phyloP scores from a whole-genome alignment of 2,113 vertebrate species.

The Eira barbara region DNA sequence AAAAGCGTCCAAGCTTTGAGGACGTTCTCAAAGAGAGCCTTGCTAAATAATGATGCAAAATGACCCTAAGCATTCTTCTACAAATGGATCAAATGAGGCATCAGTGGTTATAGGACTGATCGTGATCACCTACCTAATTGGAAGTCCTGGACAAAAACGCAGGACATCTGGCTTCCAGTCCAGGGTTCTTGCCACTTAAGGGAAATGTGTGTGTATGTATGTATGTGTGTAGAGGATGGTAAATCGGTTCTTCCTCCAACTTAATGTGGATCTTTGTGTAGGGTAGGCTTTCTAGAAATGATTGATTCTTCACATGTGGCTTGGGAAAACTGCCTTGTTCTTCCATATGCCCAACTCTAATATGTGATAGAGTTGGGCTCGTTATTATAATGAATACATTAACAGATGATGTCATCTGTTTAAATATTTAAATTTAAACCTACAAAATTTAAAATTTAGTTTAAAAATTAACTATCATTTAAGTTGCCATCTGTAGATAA shows the following conservation, averaged over 20 bases:
- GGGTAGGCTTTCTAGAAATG: not conserved
- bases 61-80: not conserved
- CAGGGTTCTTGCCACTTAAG: not conserved
- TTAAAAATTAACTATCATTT: slow-evolving; percentile 67
- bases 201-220: not conserved
- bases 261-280: not conserved
- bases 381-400: not conserved
- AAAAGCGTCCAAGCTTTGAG: not conserved
- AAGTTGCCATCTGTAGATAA: slow-evolving; percentile 59
- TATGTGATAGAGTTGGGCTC: not conserved
- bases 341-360: not conserved
- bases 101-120: not conserved
- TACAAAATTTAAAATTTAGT: slow-evolving; percentile 46
- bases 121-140: not conserved
- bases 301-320: not conserved
- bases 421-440: slow-evolving; percentile 57
- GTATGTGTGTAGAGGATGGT: not conserved
- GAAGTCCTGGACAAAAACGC: not conserved
- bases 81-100: not conserved
- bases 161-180: not conserved
- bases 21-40: not conserved
- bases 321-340: not conserved
- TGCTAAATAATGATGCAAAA: not conserved
- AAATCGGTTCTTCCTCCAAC: not conserved
- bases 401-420: slow-evolving; percentile 46